Evolutionary conservation across 1,140 invertebrate genomes (phyloP).

Genomic region (Bombus superbus): DNA sequence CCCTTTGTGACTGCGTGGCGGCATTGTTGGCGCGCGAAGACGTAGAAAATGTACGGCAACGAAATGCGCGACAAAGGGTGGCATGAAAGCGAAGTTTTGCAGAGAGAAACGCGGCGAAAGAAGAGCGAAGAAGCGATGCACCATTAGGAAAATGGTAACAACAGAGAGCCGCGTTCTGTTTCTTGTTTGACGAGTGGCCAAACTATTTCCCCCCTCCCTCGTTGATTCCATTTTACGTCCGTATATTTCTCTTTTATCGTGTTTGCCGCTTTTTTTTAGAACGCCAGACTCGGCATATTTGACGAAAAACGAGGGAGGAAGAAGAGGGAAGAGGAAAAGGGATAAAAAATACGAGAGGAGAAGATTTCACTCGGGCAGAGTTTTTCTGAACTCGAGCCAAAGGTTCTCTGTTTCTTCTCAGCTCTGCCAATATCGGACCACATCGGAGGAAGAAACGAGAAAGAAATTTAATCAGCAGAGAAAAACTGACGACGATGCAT

Average conservation of each 20-base stretch:
- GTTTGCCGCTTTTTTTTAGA: background rate
- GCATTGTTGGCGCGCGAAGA: background rate
- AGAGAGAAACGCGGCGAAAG: background rate
- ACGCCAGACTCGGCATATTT: background rate
- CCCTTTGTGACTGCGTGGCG: background rate
- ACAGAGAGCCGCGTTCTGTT: background rate
- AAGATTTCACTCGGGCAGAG: background rate
- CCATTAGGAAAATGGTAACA: conserved; percentile 22
- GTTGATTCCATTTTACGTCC: conserved; percentile 2
- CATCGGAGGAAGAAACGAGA: no score
- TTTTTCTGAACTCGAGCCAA: conserved; percentile 46
- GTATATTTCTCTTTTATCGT: conserved; percentile 17
- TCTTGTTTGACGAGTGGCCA: conserved; percentile 31
- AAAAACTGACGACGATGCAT: background rate
- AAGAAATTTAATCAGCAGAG: background rate
- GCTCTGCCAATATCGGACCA: background rate
- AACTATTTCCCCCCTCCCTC: background rate
- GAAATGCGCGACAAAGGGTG: background rate
- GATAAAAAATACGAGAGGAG: background rate
- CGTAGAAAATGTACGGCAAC: background rate
- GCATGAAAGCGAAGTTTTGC: background rate
- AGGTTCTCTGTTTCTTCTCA: background rate
- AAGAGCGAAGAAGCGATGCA: background rate
- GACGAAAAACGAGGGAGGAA: background rate
- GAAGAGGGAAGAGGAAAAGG: no score